Base-by-base conservation (phyloP, 2,888 invertebrate genomes). In the Sarcophaga subvicina region DNA sequence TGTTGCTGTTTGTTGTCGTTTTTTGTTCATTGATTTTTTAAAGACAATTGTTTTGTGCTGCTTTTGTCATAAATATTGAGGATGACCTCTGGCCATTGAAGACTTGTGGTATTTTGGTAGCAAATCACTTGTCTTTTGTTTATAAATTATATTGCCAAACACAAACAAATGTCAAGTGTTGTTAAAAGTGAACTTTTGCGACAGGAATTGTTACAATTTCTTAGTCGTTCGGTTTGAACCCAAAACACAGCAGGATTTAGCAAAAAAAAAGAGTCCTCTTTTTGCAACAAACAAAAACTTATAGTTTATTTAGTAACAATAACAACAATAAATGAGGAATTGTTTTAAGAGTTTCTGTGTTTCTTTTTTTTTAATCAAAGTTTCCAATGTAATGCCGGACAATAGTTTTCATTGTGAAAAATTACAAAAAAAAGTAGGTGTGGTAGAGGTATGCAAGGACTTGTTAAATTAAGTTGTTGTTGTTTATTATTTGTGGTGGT, bases 51-150 rank as follows among this genome's bases (percentile, higher is more conserved):
- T 60, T 49, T 72, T 60, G 72, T 45, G 72, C 77, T 83, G 83
- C 78, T 88, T 84, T 83, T 84, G 84, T 82, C 80, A 86, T 86
- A 81, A 88, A 84, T 84, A 86, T 76, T 73, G 76, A 69, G 79
- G 84, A 80, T 88, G 82, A 88, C 88, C 88, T 86, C 82, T 88
- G 81, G 82, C 63, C 88, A 88, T 84, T 84, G 20, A 76, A 84
- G 79, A 79, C 81, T 82, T 87, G 84, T 87, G 87, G 87, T 84
- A 84, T 84, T 54, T 87, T 87, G 81, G 70, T 82, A 71, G 76
- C 54, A 87, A 85, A 84, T 84, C 81, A 84, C 87, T 87, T 87
- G 87, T 82, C 87, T 84, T 82, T 87, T 84, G 87, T 84, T 79
- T 79, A 84, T 81, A 82, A 87, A 87, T 84, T 81, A 82, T 84